phyloP scores from a whole-genome alignment of 1,140 invertebrate species.

The Battus philenor region DNA sequence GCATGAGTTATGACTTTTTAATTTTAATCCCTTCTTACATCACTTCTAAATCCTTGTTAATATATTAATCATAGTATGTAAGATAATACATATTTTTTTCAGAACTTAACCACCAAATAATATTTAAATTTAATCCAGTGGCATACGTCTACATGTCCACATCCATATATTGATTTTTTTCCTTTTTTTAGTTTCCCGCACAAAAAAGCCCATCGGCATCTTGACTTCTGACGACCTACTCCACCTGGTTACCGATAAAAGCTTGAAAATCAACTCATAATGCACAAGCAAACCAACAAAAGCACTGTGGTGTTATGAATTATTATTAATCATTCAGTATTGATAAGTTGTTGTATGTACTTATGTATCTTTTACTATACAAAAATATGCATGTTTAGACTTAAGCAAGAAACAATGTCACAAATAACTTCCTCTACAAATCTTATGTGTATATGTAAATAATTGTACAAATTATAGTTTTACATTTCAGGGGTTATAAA shows the following conservation, averaged over 20 bases:
- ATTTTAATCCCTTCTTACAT: too few relatives aligned
- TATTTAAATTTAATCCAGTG: too few relatives aligned
- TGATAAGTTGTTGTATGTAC: conserved; percentile 11
- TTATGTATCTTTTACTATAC: conserved; percentile 9
- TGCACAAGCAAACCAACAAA: neutral
- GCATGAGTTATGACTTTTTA: too few relatives aligned
- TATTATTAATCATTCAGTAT: conserved; percentile 13
- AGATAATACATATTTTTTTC: too few relatives aligned
- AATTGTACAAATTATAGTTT: conserved; percentile 15
- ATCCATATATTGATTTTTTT: conserved; percentile 18
- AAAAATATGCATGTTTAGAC: conserved; percentile 15
- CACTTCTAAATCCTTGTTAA: too few relatives aligned
- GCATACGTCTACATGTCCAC: too few relatives aligned
- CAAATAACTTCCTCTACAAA: conserved; percentile 14
- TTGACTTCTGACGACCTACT: conserved; percentile 51
- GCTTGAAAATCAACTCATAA: conserved; percentile 27
- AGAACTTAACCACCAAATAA: too few relatives aligned
- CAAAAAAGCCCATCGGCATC: conserved; percentile 34
- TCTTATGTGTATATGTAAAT: conserved; percentile 14
- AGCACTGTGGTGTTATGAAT: neutral
- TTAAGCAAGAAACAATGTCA: conserved; percentile 8
- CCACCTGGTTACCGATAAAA: conserved; percentile 23
- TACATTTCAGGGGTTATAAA: conserved; percentile 13
- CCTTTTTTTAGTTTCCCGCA: conserved; percentile 31
- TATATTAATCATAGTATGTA: too few relatives aligned